Evolutionary conservation across 2,797 vertebrate species (phyloP), one percentile per base, ranked within the genome.

Genomic region (Brotula barbata): DNA sequence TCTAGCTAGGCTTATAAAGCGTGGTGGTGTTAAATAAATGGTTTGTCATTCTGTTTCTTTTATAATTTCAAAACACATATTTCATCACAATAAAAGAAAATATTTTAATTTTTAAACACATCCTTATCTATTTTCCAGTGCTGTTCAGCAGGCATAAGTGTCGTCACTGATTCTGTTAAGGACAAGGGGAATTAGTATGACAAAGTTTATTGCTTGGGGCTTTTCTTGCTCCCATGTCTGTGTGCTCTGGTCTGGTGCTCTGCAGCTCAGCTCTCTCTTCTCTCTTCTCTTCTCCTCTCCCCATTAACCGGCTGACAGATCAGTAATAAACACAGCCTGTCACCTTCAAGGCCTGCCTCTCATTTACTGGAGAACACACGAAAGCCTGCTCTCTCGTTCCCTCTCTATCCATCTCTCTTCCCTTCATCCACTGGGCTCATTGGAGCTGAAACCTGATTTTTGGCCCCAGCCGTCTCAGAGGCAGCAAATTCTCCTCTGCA

Each of bases 301-400:
- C 88, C 88, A 92, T 92, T 92, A 92, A 89, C 89, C 81, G 88
- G 84, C 87, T 92, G 91, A 92, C 88, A 92, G 90, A 92, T 90
- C 90, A 87, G 89, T 92, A 92, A 92, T 92, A 92, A 93, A 92
- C 90, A 91, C 90, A 90, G 88, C 87, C 91, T 89, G 91, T 92
- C 90, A 91, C 90, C 90, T 90, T 90, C 87, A 90, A 91, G 90
- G 88, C 85, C 89, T 88, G 87, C 88, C 86, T 89, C 88, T 88
- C 90, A 89, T 91, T 91, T 89, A 89, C 92, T 82, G 89, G 73
- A 85, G 83, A 91, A 90, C 87, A 90, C 88, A 90, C 84, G 88
- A 90, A 88, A 81, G 71, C 78, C 57, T 14, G 68, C 70, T 75
- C 77, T 68, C 71, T 60, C 58, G 36, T 59, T 75, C 68, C 56